Evolutionary conservation across 2,888 invertebrate species (phyloP).

Genomic region (Apomyelois bistriatella): DNA sequence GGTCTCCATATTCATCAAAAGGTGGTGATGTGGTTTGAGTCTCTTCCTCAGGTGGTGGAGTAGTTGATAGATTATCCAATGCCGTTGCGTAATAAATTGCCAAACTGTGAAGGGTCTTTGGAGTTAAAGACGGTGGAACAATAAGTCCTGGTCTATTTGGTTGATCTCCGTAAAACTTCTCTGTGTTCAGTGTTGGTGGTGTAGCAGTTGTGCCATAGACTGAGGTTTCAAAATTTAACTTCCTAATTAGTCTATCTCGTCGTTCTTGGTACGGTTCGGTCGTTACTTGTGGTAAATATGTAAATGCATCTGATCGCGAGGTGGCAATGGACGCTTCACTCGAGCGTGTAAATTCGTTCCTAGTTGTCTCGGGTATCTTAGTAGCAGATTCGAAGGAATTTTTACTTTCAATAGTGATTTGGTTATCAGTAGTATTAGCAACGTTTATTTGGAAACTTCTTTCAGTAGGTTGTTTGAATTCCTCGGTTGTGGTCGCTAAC

Average conservation of each 20-base stretch:
- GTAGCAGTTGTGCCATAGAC: slow-evolving; percentile 60
- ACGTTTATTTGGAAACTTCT: slow-evolving; percentile 32
- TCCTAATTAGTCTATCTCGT: slow-evolving; percentile 84
- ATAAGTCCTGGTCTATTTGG: slow-evolving; percentile 81
- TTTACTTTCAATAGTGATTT: slow-evolving; percentile 38
- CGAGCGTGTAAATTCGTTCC: slow-evolving; percentile 33
- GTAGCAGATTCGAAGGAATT: slow-evolving; percentile 62
- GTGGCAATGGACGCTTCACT: slow-evolving; percentile 44
- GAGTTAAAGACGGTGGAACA: slow-evolving; percentile 86
- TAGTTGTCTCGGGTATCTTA: slow-evolving; percentile 61
- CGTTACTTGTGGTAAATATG: slow-evolving; percentile 40
- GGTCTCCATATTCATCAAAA: slow-evolving; percentile 48
- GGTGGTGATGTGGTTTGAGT: slow-evolving; percentile 48
- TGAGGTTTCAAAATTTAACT: slow-evolving; percentile 77
- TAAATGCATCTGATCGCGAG: slow-evolving; percentile 45
- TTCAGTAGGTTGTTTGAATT: slow-evolving; percentile 40
- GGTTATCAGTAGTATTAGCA: background rate
- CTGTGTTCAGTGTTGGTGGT: slow-evolving; percentile 59
- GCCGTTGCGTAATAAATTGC: slow-evolving; percentile 90
- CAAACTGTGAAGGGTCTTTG: slow-evolving; percentile 87
- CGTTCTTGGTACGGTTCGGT: slow-evolving; percentile 81
- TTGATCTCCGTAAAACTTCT: slow-evolving; percentile 66
- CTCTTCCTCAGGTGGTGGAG: slow-evolving; percentile 57
- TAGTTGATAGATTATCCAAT: slow-evolving; percentile 78
- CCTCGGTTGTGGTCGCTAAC: slow-evolving; percentile 44